Conservation (phyloP, 2,888 invertebrate species). For the Eilema sororculum region DNA sequence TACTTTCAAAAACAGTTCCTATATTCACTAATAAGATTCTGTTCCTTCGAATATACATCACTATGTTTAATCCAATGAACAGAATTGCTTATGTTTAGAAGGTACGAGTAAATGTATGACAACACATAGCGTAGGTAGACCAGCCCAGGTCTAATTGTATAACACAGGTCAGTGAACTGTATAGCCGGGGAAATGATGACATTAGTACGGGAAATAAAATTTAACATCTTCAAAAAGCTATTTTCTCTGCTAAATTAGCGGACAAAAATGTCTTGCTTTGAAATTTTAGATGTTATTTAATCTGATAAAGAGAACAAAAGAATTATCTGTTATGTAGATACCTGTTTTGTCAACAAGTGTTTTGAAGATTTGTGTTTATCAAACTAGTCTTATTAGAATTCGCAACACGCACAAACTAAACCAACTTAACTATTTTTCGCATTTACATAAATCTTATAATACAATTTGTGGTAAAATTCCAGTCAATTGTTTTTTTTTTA, state of each 20-base stretch:
- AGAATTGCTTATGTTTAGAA: constrained; percentile 8
- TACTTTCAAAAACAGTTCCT: constrained; percentile 14
- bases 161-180: constrained; percentile 51
- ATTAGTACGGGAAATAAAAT: background rate
- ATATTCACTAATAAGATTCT: too few relatives aligned
- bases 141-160: constrained; percentile 39
- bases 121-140: constrained; percentile 25
- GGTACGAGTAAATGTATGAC: constrained; percentile 17
- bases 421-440: background rate
- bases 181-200: background rate
- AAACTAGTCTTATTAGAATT: constrained; percentile 4
- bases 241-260: constrained; percentile 14
- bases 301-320: constrained; percentile 2
- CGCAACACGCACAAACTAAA: background rate
- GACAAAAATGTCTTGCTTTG: constrained; percentile 12
- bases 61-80: constrained; percentile 9
- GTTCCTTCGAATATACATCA: too few relatives aligned
- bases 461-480: background rate
- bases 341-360: constrained; percentile 9
- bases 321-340: constrained; percentile 13
- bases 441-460: background rate
- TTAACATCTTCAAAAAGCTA: background rate
- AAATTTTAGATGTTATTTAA: constrained; percentile 9
- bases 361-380: background rate
- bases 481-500: too few relatives aligned